These are phyloP conservation scores for Oenanthe melanoleuca DNA, from an alignment of 2,113 vertebrate genomes.

Conservation along the genomic window DNA sequence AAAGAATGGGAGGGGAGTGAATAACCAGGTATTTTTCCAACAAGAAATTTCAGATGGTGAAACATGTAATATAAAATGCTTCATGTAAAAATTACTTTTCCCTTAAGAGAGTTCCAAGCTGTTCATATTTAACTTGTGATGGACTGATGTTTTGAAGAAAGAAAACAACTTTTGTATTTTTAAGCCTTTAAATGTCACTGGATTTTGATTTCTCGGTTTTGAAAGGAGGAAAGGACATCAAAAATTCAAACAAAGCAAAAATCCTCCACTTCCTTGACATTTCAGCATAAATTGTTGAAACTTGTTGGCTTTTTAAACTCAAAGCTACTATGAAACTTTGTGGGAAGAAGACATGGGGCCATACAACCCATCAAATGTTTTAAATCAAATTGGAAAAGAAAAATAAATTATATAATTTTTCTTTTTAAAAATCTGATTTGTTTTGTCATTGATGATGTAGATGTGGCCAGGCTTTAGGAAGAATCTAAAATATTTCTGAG, in stretches of 20 bases:
- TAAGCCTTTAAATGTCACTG: constrained; percentile 16
- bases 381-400: background rate
- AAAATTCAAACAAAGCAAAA: constrained; percentile 4
- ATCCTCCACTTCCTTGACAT: background rate
- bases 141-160: background rate
- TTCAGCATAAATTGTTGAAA: background rate
- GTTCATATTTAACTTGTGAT: background rate
- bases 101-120: background rate
- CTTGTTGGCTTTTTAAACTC: background rate
- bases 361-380: background rate
- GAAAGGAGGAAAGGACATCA: background rate
- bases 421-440: background rate
- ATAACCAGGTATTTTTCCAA: background rate
- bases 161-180: background rate
- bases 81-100: background rate
- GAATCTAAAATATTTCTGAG: background rate
- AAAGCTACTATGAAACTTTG: background rate
- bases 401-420: background rate
- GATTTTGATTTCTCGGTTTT: constrained; percentile 2
- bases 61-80: background rate
- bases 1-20: background rate
- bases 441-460: background rate
- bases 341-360: background rate
- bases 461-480: background rate
- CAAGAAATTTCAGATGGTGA: background rate